These are phyloP conservation scores for Aphis craccivora DNA, from an alignment of 1,140 invertebrate species.

Conservation along the genomic window DNA sequence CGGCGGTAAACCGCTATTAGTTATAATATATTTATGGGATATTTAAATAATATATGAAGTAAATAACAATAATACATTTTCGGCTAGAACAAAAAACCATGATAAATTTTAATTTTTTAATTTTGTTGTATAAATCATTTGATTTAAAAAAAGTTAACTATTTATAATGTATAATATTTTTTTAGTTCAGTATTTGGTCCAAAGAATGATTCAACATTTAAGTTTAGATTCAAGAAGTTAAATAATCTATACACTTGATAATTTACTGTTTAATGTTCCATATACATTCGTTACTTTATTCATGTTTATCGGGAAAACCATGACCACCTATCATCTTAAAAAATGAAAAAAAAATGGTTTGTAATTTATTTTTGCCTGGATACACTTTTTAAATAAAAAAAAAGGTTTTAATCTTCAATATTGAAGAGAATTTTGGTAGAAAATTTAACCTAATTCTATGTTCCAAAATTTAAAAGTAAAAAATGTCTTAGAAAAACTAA, in stretches of 20 bases:
- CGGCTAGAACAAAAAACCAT: too few species aligned
- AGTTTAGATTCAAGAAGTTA: neutral
- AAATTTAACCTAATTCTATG: too few species aligned
- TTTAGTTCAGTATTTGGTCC: neutral
- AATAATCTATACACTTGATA: neutral
- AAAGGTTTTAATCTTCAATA: neutral
- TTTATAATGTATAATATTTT: neutral
- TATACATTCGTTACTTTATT: neutral
- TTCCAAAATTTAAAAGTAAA: too few species aligned
- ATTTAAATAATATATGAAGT: neutral
- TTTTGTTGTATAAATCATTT: too few species aligned
- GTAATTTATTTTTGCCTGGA: neutral
- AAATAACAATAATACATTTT: neutral
- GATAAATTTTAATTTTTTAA: neutral
- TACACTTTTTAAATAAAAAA: neutral
- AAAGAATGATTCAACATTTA: neutral
- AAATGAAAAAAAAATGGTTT: neutral
- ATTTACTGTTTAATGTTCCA: neutral
- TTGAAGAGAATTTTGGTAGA: neutral
- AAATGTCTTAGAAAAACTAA: neutral
- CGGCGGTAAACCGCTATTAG: neutral
- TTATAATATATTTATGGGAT: neutral
- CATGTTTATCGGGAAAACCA: neutral
- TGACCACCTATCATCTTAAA: neutral
- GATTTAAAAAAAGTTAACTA: neutral